Base-by-base conservation (phyloP, 2,888 invertebrate species). In the Ophion ventricosus region DNA sequence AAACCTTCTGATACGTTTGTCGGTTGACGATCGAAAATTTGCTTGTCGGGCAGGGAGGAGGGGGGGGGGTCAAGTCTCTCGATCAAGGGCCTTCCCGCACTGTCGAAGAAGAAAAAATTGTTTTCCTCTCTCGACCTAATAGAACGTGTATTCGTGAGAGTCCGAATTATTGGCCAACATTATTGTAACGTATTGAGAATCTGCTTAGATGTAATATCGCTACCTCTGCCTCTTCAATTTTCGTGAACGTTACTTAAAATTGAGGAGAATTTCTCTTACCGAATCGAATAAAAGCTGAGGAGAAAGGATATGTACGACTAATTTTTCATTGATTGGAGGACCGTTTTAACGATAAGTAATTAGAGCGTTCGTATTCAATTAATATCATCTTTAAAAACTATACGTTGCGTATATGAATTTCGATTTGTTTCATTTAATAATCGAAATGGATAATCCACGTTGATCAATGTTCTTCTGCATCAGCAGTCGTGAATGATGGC, bases 401-500 rank as follows among this genome's bases (percentile, higher is more conserved):
- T 43, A 10, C 5, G 7, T 69, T 20, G 1, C 25, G 72, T 11
- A 43, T 35, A 56, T 56, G 29, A 56, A 57, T 29, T 35, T 57
- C 4, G 11, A 54, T 20, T 29, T 1, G 1, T 35, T 35, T 35
- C 4, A 14, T 17, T 43, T 14, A 29, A 70, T 57, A 57, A 74
- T 20, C 59, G 43, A 73, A 74, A 59, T 23, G n/a, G 3, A 20
- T 5, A 43, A 40, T 17, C 29, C 23, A 49, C 23, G 40, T 69
- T 26, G 57, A 74, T 56, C 23, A 25, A 56, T 35, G 66, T 54
- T 20, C 80, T 74, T 70, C 59, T 76, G 8, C 64, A 64, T 64
- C 57, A 29, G 20, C 57, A 70, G 29, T 61, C 11, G 29, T 72
- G 26, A 80, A 66, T 61, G 63, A 70, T 82, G 54, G 20, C 10